Evolutionary conservation across 2,888 invertebrate species (phyloP), one percentile per base, ranked within the genome.

Genomic region (Pyrgus malvae): DNA sequence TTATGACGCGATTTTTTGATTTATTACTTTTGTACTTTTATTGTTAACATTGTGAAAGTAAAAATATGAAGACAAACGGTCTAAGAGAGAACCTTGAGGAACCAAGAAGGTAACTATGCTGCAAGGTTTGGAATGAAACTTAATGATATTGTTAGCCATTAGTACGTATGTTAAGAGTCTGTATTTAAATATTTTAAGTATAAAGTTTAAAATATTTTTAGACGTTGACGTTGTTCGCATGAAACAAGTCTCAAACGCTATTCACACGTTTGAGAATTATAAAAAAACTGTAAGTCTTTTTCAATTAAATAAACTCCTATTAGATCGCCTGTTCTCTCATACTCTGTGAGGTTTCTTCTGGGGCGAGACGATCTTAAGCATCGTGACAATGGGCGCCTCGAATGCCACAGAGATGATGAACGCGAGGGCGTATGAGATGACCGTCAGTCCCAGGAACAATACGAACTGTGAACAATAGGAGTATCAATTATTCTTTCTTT

Each of bases 311-410:
- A 51, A 51, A 3, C 27, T 44, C 14, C 50, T 44, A 51, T 9
- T 4, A 19, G 7, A 5, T 2, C 4, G n/a, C 5, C 3, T 19
- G 38, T n/a, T 1, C 5, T 82, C 78, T 81, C 78, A 89, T 31
- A 90, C 79, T 59, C 84, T 69, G 54, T 80, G 89, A 1, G 88
- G 85, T 51, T 89, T 89, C 66, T 75, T 73, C 70, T 92, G 91
- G 46, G 93, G 93, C 6, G 92, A 84, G 35, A 92, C 67, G 59
- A 95, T 93, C 85, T 95, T 95, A 38, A 97, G 90, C 93, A 96
- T 94, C 57, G 95, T 94, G 63, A 97, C 96, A 48, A 95, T 92
- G 40, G 96, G 96, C 41, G 96, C 96, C 79, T 97, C 96, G 78
- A 96, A 96, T 0, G 95, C 93, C 56, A 97, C 85, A 1, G 96